Base-by-base conservation (phyloP, 2,888 invertebrate genomes). In the Pocota personata region DNA sequence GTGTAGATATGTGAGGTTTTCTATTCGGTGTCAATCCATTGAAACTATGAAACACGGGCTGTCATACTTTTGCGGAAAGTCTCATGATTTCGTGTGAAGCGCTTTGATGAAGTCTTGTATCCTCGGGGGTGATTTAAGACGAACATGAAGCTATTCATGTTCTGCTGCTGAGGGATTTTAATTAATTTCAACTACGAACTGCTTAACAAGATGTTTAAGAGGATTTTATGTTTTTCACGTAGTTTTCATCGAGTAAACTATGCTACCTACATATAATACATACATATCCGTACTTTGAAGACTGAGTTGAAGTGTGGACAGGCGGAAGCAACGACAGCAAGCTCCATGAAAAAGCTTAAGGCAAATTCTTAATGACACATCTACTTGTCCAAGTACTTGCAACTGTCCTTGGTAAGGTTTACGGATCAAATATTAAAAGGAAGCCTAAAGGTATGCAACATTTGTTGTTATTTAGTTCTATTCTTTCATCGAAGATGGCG, bases 161-260 rank as follows among this genome's bases (percentile, higher is more conserved):
- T 66, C 24, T 2, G 16, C 16, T 55, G 40, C 52, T 55, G 40
- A 40, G 12, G 37, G 37, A 16, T 52, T 52, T 67, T 67, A 67
- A 55, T 67, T 67, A 67, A 55, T 55, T n/a, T 67, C 67, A 55
- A 67, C 66, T 67, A 24, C 16, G 37, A 35, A 24, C 37, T 55
- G 50, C 40, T 40, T 52, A 67, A 67, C 67, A 55, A 40, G 40
- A 40, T 55, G 30, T 55, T 69, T 52, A n/a, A 21, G 16, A 16
- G 10, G 35, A 10, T n/a, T 32, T 50, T 40, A 14, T 21, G 48
- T 27, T 21, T 10, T 21, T 19, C 46, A 32, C 3, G 46, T 48
- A 48, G 19, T 43, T 16, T 27, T 3, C 10, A 30, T 2, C 8
- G 16, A 62, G 4, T 5, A 16, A n/a, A 2, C 1, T 48, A 8